Evolutionary conservation across 2,888 invertebrate genomes (phyloP), one percentile per base, ranked within the genome.

Genomic region (Cheilosia vernalis): DNA sequence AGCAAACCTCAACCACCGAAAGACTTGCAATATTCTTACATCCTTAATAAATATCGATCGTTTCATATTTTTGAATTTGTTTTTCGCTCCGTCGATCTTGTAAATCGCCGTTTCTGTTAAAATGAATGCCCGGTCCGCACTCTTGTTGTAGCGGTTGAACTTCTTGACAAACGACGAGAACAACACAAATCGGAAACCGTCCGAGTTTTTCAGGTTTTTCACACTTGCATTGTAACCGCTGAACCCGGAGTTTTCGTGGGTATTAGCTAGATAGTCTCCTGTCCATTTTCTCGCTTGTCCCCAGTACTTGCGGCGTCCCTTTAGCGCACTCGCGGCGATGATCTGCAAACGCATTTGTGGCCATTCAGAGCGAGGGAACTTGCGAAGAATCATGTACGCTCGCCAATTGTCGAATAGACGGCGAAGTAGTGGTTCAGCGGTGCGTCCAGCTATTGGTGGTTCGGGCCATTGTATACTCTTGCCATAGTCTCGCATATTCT

Each of bases 21-120:
- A 4, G 37, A 37, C 37, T 4, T 2, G n/a, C n/a, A 33, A 13
- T 56, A 60, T 51, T 72, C 89, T 90, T 88, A 96, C 96, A 92
- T 97, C 96, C 67, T 94, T 94, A 73, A 97, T 95, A 5, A 95
- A 94, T 88, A 96, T 95, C n/a, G 96, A 96, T 88, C 96, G 96
- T 91, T 96, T 97, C 94, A 98, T 95, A 56, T 96, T 95, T 89
- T 96, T 97, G 92, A 98, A 98, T 89, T 96, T 98, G 88, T 94
- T 92, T 93, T 92, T 92, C 21, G 90, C 90, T 2, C 95, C 94
- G 89, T 98, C 98, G 88, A 99, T 93, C 91, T 98, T 98, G 93
- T 96, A 98, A 87, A 99, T 94, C 40, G 94, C 95, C 24, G 94
- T 93, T 88, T 98, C 98, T 0, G 98, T 98, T 85, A 99, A 93